These are phyloP conservation scores for Melanophora roralis DNA, from an alignment of 2,888 invertebrate genomes.

Conservation along the genomic window DNA sequence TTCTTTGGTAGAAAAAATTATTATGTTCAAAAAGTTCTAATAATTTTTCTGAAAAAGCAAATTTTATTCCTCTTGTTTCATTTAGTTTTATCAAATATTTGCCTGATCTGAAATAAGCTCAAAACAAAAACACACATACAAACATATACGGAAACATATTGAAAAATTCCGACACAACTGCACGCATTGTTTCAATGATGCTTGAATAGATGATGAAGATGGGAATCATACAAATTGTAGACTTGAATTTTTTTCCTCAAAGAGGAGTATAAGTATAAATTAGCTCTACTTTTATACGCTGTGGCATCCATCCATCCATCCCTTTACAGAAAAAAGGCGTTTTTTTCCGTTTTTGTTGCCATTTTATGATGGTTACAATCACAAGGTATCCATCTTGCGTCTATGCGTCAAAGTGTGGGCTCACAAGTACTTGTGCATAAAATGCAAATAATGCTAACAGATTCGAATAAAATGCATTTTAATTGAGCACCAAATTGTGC, in stretches of 20 bases:
- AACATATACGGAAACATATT: neutral
- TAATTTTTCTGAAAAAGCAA: too few relatives aligned
- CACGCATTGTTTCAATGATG: conserved; percentile 36
- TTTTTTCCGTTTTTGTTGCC: conserved; percentile 65
- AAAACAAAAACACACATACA: conserved; percentile 11
- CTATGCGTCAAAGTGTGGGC: conserved; percentile 38
- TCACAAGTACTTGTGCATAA: conserved; percentile 56
- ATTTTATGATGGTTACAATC: conserved; percentile 66
- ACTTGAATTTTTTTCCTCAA: conserved; percentile 41
- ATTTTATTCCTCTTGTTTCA: too few relatives aligned
- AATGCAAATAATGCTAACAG: conserved; percentile 73
- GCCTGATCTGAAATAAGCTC: too few relatives aligned
- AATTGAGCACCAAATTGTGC: conserved; percentile 61
- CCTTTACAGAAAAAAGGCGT: conserved; percentile 38
- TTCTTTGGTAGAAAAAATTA: too few relatives aligned
- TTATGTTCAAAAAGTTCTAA: too few relatives aligned
- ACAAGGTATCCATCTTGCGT: conserved; percentile 14
- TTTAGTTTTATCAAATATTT: too few relatives aligned
- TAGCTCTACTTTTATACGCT: conserved; percentile 29
- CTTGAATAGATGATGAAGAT: conserved; percentile 19
- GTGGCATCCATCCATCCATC: conserved; percentile 12
- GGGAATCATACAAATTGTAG: conserved; percentile 16
- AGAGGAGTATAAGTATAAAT: conserved; percentile 47
- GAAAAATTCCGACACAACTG: conserved; percentile 24
- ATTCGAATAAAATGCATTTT: conserved; percentile 58